Evolutionary conservation across 2,888 invertebrate genomes (phyloP), one percentile per base, ranked within the genome.

Genomic region (Drosophila nigricruria): DNA sequence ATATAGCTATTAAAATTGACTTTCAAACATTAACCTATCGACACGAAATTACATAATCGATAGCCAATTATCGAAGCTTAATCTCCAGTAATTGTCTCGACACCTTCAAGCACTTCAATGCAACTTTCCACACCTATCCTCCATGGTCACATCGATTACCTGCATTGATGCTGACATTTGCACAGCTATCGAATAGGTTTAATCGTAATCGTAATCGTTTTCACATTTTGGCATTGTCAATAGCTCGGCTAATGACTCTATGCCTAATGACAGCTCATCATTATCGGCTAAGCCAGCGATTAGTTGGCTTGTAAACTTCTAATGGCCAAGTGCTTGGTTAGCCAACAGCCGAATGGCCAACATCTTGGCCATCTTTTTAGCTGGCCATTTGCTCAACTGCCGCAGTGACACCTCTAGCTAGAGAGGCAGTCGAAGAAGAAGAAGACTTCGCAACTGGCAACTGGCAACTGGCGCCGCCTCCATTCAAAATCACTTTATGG

Each of bases 401-500:
- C 75, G 79, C 73, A 52, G 74, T 79, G 82, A 83, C 83, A 83
- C 83, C 83, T 83, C 63, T 67, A 56, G 56, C 57, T 38, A 61
- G 20, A 34, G 50, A 14, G 16, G 50, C 18, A 32, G 50, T 5
- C 32, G 16, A 1, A 6, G 20, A 20, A 49, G 47, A 30, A 20
- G 32, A 32, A 32, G 32, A 50, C 30, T 16, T 32, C 16, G 50
- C 50, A 27, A 43, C 64, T 27, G 50, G 34, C 50, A 32, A 52
- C 34, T 25, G 60, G 36, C 54, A 59, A 53, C 71, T 82, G 85
- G 85, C 85, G 83, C 85, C 85, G 77, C 81, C 83, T 84, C 80
- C 80, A 84, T 84, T 82, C 80, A 82, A 80, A 83, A 83, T 86
- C 82, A 83, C 82, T 84, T 82, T 77, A 86, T 83, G 75, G 83